Percentiles rank a stretch among this genome's conserved stretches.
phyloP scores from a whole-genome alignment of 2,113 vertebrate species.

The Sclerurus mexicanus region DNA sequence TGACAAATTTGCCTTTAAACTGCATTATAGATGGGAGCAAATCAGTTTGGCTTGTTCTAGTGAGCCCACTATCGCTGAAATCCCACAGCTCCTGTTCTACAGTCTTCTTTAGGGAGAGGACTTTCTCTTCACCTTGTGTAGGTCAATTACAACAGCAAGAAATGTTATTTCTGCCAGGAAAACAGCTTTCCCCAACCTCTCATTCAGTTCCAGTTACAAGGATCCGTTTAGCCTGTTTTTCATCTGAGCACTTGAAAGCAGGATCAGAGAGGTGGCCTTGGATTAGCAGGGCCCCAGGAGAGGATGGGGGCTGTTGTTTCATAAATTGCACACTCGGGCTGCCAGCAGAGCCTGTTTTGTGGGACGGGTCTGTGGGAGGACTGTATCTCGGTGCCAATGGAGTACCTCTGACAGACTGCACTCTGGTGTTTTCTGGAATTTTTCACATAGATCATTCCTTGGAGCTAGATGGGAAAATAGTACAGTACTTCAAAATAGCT shows the following conservation, averaged over 20 bases:
- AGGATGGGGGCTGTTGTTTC: neutral
- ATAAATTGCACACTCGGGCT: neutral
- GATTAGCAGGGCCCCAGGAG: neutral
- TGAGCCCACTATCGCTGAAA: neutral
- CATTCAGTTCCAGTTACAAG: neutral
- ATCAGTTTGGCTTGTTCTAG: neutral
- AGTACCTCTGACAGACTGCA: neutral
- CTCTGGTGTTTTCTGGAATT: neutral
- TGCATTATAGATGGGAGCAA: neutral
- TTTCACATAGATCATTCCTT: conserved; percentile 6
- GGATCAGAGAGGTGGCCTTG: neutral
- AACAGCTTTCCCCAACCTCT: neutral
- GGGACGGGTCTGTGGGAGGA: neutral
- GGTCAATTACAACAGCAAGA: neutral
- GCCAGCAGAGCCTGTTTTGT: neutral
- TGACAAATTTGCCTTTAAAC: conserved; percentile 1
- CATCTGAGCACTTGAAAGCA: neutral
- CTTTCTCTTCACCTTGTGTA: neutral
- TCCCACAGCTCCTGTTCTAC: neutral
- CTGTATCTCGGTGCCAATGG: neutral
- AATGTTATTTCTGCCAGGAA: conserved; percentile 7
- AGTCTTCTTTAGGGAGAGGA: neutral
- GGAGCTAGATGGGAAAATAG: conserved; percentile 6
- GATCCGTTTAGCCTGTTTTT: neutral
- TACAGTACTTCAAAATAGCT: conserved; percentile 25